phyloP scores from a whole-genome alignment of 2,797 vertebrate genomes.

The Anguilla anguilla region DNA sequence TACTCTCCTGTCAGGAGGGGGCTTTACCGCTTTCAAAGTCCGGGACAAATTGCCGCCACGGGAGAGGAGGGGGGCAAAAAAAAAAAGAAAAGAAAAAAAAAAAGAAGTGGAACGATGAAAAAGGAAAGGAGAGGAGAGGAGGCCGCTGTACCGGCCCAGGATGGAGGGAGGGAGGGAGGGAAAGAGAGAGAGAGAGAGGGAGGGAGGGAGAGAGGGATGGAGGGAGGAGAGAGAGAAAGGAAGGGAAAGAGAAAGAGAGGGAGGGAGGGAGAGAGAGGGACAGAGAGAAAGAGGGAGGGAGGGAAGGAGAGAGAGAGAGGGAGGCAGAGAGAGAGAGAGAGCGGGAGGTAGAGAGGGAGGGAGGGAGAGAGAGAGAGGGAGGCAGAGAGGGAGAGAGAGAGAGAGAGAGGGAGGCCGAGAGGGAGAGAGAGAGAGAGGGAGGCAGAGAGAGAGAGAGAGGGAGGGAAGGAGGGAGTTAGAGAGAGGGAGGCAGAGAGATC shows the following conservation, averaged over 20 bases:
- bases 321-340: neutral
- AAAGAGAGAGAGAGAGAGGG: too few species aligned
- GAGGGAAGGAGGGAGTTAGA: neutral
- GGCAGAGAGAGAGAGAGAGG: neutral
- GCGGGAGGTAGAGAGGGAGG: neutral
- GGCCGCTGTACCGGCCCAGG: slow-evolving; percentile 20
- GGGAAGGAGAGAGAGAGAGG: too few species aligned
- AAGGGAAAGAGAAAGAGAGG: too few species aligned
- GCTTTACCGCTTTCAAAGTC: slow-evolving; percentile 45
- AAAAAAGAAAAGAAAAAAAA: neutral
- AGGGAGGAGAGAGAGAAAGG: too few species aligned
- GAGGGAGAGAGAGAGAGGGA: neutral
- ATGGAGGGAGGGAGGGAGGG: slow-evolving; percentile 7
- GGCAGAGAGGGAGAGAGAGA: neutral
- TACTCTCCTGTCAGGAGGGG: slow-evolving; percentile 50
- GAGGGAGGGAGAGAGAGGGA: neutral
- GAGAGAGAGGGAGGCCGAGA: neutral
- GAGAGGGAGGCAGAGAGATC: neutral
- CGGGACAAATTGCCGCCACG: slow-evolving; percentile 48
- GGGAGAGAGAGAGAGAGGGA: too few species aligned
- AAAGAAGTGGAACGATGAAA: slow-evolving; percentile 30
- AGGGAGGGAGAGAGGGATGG: too few species aligned
- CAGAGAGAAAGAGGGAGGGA: too few species aligned
- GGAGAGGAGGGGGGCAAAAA: slow-evolving; percentile 28
- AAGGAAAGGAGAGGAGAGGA: slow-evolving; percentile 40